Evolutionary conservation across 2,888 invertebrate species (phyloP), one percentile per base, ranked within the genome.

Genomic region (Cabera pusaria): DNA sequence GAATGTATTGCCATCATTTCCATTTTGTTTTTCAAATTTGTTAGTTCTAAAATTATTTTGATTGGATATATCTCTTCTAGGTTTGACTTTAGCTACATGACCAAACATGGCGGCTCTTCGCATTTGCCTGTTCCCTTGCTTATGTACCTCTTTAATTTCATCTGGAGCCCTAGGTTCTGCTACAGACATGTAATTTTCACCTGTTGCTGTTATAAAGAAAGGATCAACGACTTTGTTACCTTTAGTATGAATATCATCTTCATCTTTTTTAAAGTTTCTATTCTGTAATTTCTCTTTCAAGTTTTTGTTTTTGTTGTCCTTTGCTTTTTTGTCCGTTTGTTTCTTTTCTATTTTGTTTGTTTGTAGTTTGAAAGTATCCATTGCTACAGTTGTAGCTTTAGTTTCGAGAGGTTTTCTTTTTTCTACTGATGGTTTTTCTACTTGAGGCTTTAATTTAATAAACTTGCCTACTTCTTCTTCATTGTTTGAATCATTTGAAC

Each of bases 41-140:
- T 51, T 58, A 33, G 52, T 59, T 7, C 52, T 55, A 37, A 39
- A 53, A 25, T 46, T 43, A 49, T 68, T 64, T 41, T 65, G 55
- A 39, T 44, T 59, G 43, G 63, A 59, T 12, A 65, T 50, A 42
- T 68, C 50, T 46, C 56, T 56, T 49, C 68, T 73, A 1, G 72
- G 72, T 61, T 75, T 83, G 3, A 45, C 49, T 57, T 72, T 82
- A 5, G 75, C 77, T 1, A 65, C 76, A 62, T 78, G 73, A 0
- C 90, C 90, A 66, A 89, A 90, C 81, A 83, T 80, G 0, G 63
- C 77, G 2, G 90, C 88, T 60, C 90, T 74, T 53, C 90, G 76
- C 28, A 79, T 59, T 48, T 74, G 69, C 25, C 90, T 78, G 28
- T 90, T 90, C 0, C 86, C 86, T 56, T 80, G 65, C 48, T 62